Percentiles rank a stretch among this genome's conserved stretches.
Evolutionary conservation across 2,113 vertebrate genomes (phyloP).

Genomic region (Odocoileus hemionus): DNA sequence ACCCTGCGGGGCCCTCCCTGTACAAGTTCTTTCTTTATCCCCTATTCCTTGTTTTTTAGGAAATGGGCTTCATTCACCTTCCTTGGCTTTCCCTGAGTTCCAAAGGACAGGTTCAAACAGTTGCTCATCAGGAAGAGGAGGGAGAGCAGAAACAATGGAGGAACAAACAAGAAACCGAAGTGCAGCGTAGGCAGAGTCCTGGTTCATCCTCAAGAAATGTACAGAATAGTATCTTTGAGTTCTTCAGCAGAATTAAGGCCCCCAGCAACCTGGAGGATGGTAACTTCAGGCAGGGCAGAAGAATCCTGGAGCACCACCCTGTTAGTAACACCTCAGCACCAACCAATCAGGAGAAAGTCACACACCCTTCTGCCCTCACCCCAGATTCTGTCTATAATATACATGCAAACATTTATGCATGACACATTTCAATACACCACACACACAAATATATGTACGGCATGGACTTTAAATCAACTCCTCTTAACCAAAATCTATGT

Average conservation of each 20-base stretch:
- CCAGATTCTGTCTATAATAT: not conserved
- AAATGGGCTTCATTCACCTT: not conserved
- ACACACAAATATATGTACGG: rapidly evolving
- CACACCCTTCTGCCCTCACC: not conserved
- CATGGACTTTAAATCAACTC: not conserved
- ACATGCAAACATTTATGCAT: rapidly evolving
- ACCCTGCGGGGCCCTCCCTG: not conserved
- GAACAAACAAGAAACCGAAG: not conserved
- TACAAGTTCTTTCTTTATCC: not conserved
- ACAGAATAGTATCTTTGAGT: not conserved
- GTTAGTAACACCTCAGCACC: not conserved
- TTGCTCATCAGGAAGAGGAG: not conserved
- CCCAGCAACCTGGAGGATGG: not conserved
- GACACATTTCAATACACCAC: no score
- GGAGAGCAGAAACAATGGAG: not conserved
- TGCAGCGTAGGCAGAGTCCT: not conserved
- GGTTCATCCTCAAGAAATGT: not conserved
- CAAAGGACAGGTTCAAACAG: not conserved
- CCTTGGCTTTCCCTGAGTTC: not conserved
- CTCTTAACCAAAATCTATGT: not conserved
- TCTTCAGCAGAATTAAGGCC: not conserved
- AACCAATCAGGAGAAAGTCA: not conserved
- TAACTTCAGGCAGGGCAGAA: not conserved
- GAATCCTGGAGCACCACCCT: not conserved
- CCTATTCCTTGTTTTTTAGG: not conserved